A percentile compares a stretch with the other conserved stretches of the same genome.
phyloP scores from a whole-genome alignment of 1,140 invertebrate species.

The Ruditapes philippinarum region DNA sequence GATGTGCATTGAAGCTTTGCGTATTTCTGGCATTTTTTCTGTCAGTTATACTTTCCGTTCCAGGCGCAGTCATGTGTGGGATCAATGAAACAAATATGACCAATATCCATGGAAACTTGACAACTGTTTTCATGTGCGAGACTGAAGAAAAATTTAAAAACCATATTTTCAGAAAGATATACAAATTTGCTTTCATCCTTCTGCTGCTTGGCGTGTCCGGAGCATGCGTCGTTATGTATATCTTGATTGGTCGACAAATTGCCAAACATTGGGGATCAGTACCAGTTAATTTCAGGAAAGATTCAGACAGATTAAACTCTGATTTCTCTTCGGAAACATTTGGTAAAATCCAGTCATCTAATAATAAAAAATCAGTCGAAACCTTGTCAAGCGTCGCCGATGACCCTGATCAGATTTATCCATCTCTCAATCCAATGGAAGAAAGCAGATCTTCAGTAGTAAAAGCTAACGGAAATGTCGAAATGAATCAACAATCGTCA shows the following conservation, averaged over 20 bases:
- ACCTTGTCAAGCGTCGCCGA: not conserved
- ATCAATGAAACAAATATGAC: slow-evolving; percentile 27
- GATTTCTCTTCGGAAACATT: slow-evolving; percentile 50
- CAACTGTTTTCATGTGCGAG: slow-evolving; percentile 38
- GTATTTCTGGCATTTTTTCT: slow-evolving; percentile 50
- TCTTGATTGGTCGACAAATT: slow-evolving; percentile 50
- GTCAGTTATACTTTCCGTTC: slow-evolving; percentile 41
- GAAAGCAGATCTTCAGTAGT: not conserved
- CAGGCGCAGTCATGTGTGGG: slow-evolving; percentile 51
- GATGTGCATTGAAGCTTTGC: slow-evolving; percentile 40
- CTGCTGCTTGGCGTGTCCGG: slow-evolving; percentile 43
- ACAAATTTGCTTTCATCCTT: slow-evolving; percentile 33
- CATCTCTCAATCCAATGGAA: not conserved
- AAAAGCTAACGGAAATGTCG: not conserved
- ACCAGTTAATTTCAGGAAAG: slow-evolving; percentile 44
- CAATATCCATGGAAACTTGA: slow-evolving; percentile 17
- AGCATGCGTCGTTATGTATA: slow-evolving; percentile 57
- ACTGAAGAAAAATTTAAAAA: slow-evolving; percentile 52
- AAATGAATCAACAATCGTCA: not conserved
- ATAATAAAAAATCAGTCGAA: not conserved
- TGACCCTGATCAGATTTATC: not conserved
- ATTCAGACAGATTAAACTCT: slow-evolving; percentile 26
- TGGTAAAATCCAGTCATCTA: not conserved
- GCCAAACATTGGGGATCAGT: slow-evolving; percentile 39
- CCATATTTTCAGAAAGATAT: slow-evolving; percentile 12